phyloP scores from a whole-genome alignment of 2,888 invertebrate species.

The Troilus luridus region DNA sequence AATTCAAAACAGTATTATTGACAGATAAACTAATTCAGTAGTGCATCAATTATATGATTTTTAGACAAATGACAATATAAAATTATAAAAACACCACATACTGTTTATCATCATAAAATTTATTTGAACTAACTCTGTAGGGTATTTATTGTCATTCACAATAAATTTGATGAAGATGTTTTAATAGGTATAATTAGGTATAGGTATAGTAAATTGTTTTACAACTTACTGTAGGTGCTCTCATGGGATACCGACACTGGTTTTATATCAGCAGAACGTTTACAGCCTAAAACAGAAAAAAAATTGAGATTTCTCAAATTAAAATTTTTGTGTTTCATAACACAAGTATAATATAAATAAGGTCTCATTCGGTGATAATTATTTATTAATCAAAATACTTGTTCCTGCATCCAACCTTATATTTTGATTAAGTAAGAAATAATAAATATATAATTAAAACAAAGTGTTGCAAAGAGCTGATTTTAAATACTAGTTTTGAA shows the following conservation, averaged over 20 bases:
- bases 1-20: too few species aligned
- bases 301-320: too few species aligned
- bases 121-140: not conserved
- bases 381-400: too few species aligned
- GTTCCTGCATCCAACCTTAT: too few species aligned
- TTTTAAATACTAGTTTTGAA: too few species aligned
- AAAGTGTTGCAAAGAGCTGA: too few species aligned
- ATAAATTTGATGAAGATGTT: not conserved
- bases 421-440: too few species aligned
- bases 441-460: too few species aligned
- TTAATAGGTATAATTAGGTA: not conserved
- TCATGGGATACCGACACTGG: conserved; percentile 80
- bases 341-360: too few species aligned
- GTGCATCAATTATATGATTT: not conserved
- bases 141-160: not conserved
- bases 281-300: conserved; percentile 75
- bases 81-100: not conserved
- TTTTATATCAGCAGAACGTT: conserved; percentile 75
- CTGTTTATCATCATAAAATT: not conserved
- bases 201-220: not conserved
- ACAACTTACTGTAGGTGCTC: conserved; percentile 70
- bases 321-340: too few species aligned
- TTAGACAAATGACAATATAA: not conserved
- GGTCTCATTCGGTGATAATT: too few species aligned
- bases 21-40: too few species aligned